These are phyloP conservation scores for Trilocha varians DNA, from an alignment of 2,888 invertebrate species.

Conservation along the genomic window DNA sequence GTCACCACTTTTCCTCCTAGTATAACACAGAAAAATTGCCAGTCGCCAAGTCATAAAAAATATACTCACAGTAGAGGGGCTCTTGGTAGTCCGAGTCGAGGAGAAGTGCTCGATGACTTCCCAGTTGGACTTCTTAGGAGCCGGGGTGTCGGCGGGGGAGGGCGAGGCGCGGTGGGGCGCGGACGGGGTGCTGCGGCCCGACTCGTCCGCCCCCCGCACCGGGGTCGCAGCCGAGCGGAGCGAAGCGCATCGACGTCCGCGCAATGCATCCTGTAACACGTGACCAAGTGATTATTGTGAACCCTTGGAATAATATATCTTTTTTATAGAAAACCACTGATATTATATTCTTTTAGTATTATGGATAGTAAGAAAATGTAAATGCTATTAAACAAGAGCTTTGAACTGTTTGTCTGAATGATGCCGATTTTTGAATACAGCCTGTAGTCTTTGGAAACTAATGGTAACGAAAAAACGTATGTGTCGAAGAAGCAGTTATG, in stretches of 20 bases:
- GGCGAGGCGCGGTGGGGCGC: constrained; percentile 60
- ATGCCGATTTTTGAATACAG: no score
- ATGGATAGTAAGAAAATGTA: no score
- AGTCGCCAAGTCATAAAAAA: neutral
- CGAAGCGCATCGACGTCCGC: constrained; percentile 74
- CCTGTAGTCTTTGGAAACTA: no score
- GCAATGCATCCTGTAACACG: constrained; percentile 71
- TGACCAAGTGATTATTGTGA: no score
- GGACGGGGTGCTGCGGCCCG: constrained; percentile 56
- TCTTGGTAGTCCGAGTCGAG: constrained; percentile 72
- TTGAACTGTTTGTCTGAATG: no score
- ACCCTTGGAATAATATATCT: no score
- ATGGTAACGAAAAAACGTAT: no score
- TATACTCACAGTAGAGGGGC: constrained; percentile 60
- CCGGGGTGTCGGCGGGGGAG: constrained; percentile 69
- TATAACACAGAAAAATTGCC: neutral
- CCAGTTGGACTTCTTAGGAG: constrained; percentile 88
- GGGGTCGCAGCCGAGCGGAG: constrained; percentile 62
- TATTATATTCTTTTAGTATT: no score
- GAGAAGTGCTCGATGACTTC: constrained; percentile 92
- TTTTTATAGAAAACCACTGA: no score
- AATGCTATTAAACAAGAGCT: no score
- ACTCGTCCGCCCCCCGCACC: constrained; percentile 39
- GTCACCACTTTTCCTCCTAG: no score
- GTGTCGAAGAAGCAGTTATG: no score